Evolutionary conservation across 2,797 vertebrate species (phyloP).

Genomic region (Melanotaenia trifasciata): DNA sequence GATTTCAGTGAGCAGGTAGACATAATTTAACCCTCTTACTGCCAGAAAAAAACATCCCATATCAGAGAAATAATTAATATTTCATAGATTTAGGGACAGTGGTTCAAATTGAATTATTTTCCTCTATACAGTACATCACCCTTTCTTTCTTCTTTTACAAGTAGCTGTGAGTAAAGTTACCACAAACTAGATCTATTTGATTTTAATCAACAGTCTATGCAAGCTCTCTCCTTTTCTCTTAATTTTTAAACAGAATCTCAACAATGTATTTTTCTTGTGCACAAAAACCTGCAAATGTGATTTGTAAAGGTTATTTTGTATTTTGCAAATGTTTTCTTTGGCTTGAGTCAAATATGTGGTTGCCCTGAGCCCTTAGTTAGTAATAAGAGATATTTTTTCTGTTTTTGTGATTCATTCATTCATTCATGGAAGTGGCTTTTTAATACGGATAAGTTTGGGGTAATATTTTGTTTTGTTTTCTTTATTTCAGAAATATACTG

Average conservation of each 20-base stretch:
- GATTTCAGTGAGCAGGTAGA: background rate
- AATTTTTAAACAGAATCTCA: too few relatives aligned
- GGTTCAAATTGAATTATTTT: background rate
- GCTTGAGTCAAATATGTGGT: background rate
- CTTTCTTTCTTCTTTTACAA: background rate
- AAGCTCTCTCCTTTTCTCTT: too few relatives aligned
- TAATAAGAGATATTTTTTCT: background rate
- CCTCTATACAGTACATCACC: background rate
- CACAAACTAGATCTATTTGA: too few relatives aligned
- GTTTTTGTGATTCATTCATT: background rate
- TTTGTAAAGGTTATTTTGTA: background rate
- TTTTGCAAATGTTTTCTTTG: background rate
- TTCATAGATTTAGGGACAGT: background rate
- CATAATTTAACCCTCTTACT: background rate
- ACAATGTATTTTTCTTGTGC: too few relatives aligned
- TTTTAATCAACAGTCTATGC: too few relatives aligned
- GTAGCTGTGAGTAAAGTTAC: background rate
- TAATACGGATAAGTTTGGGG: too few relatives aligned
- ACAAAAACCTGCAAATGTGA: background rate
- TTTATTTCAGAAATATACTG: conserved; percentile 1
- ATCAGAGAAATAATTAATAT: background rate
- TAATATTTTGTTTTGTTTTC: too few relatives aligned
- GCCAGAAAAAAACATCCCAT: background rate
- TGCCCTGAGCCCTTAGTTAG: background rate
- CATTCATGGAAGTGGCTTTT: background rate